These are phyloP conservation scores for Acrobeloides nanus DNA, from an alignment of 2,888 invertebrate genomes.

Conservation along the genomic window DNA sequence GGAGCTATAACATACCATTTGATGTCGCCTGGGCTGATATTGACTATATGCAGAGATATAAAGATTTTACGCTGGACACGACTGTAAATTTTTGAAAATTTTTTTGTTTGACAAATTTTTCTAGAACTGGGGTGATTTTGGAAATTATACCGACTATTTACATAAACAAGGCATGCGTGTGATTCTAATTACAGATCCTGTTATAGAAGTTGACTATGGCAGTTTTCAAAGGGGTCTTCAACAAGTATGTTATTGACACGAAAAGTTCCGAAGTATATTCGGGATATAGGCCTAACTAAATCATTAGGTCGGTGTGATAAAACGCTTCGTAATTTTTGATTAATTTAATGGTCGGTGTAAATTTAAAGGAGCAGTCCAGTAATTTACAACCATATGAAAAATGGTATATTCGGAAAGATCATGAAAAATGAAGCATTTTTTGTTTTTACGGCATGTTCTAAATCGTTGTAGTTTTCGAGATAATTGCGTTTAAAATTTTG, in stretches of 20 bases:
- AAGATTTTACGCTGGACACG: constrained; percentile 68
- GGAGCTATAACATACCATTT: constrained; percentile 56
- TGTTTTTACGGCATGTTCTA: no score
- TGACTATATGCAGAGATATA: constrained; percentile 72
- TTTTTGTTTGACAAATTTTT: constrained; percentile 12
- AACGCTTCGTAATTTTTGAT: no score
- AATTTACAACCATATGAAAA: no score
- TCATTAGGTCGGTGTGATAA: no score
- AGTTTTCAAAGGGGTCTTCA: constrained; percentile 34
- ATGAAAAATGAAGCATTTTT: no score
- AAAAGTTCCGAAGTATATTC: no score
- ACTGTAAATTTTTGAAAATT: neutral
- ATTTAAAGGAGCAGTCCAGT: no score
- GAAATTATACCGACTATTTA: constrained; percentile 33
- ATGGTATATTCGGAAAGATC: no score
- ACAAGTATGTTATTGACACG: constrained; percentile 13
- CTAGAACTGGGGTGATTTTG: constrained; percentile 35
- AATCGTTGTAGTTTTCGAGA: no score
- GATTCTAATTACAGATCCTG: constrained; percentile 49
- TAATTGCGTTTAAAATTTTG: no score
- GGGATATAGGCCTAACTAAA: no score
- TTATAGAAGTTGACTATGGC: constrained; percentile 38
- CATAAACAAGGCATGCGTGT: constrained; percentile 35
- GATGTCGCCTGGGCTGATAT: constrained; percentile 73
- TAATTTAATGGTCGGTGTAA: no score